Conservation (phyloP, 2,888 invertebrate genomes). For the Crepidodera aurea region DNA sequence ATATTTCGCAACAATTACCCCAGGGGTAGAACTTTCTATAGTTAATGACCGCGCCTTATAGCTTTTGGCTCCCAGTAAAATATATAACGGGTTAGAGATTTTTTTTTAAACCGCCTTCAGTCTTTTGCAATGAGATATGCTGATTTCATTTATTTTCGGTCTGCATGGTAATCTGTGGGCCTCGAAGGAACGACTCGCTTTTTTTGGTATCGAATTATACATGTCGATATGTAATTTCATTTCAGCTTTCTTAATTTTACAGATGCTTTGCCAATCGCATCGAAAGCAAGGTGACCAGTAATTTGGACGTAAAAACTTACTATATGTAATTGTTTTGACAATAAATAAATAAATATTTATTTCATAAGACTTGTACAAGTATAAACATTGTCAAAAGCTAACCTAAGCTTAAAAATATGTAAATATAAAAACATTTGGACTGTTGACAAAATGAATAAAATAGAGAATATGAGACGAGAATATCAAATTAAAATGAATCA, state of each 20-base stretch:
- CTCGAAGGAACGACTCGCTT: not conserved
- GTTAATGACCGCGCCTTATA: conserved; percentile 8
- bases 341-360: no score
- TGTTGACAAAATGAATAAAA: no score
- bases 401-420: no score
- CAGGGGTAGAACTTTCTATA: conserved; percentile 4
- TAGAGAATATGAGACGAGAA: no score
- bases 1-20: conserved; percentile 5
- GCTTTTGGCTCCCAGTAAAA: conserved; percentile 11
- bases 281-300: no score
- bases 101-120: conserved; percentile 2
- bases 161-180: conserved; percentile 7
- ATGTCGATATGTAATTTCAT: conserved; percentile 11
- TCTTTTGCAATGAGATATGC: conserved; percentile 10
- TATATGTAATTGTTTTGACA: no score
- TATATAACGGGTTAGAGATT: conserved; percentile 3
- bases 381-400: no score
- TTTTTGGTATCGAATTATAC: not conserved
- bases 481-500: no score
- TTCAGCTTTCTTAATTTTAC: conserved; percentile 5
- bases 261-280: not conserved
- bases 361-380: no score
- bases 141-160: conserved; percentile 11
- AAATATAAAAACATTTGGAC: no score
- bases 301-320: no score